Evolutionary conservation across 1,140 invertebrate species (phyloP), one percentile per base, ranked within the genome.

Genomic region (Protaetia brevitarsis): DNA sequence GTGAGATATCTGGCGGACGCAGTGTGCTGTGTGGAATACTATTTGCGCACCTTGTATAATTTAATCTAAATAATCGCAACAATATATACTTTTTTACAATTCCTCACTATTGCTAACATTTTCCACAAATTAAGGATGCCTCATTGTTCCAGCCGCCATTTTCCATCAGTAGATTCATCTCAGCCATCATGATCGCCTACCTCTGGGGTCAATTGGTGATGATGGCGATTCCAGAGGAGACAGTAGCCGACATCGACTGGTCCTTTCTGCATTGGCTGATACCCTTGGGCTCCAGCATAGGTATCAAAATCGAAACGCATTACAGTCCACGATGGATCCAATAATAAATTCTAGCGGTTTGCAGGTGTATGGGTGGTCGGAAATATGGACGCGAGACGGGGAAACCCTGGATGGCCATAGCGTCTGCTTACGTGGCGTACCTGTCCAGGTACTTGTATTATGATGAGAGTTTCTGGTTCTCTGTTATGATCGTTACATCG

Each of bases 311-410:
- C 8, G 7, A 10, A 28, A 19, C 7, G 31, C 10, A 72, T 23
- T 63, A 29, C 21, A 45, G 11, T 28, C n/a, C n/a, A n/a, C n/a
- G n/a, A n/a, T n/a, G n/a, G 29, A 67, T 16, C 63, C 59, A 16
- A 27, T 63, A 30, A 31, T 65, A 56, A 56, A 57, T 31, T 57
- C 21, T 57, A 31, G 21, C 19, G 67, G 73, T 71, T 79, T 76
- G 41, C 74, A 94, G 94, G 93, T 74, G 89, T 96, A 0, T 92
- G 94, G 88, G 80, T 87, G 0, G 90, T 97, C 8, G 94, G 93
- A 10, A 97, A 97, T 75, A 90, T 97, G 94, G 95, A 0, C 82
- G 87, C 45, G 88, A 95, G 76, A 69, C 67, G 59, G 77, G 77
- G 0, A 69, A 70, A 45, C 72, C 71, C 13, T 86, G 85, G 80